Conservation (phyloP, 2,888 invertebrate genomes). For the Sesia apiformis region DNA sequence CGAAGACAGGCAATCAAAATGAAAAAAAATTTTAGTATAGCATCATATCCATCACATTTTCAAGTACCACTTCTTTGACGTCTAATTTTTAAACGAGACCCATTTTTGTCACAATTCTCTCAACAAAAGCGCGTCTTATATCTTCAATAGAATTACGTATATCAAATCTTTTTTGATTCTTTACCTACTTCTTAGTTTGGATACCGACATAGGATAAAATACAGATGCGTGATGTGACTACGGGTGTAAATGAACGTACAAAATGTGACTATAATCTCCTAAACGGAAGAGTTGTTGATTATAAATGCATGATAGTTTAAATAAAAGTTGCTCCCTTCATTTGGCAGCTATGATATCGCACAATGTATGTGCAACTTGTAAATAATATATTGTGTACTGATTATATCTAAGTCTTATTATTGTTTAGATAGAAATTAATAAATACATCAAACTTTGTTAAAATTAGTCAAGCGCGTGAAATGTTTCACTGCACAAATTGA, state of each 20-base stretch:
- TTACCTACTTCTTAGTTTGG: constrained; percentile 1
- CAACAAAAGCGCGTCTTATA: background rate
- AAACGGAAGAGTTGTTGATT: constrained; percentile 39
- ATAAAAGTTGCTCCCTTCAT: constrained; percentile 51
- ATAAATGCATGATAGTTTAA: constrained; percentile 27
- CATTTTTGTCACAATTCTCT: too few relatives aligned
- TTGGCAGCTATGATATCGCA: constrained; percentile 60
- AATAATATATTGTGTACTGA: constrained; percentile 45
- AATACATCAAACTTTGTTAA: constrained; percentile 22
- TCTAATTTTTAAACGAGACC: too few relatives aligned
- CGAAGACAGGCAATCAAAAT: constrained; percentile 23
- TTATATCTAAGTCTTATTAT: constrained; percentile 44
- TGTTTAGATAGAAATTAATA: constrained; percentile 46
- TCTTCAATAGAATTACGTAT: background rate
- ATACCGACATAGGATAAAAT: background rate
- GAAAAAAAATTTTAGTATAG: constrained; percentile 14
- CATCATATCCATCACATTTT: too few relatives aligned
- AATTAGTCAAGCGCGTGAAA: background rate
- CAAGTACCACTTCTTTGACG: too few relatives aligned
- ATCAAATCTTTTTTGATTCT: background rate
- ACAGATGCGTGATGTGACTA: constrained; percentile 2
- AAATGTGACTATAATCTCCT: constrained; percentile 63
- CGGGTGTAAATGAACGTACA: constrained; percentile 56
- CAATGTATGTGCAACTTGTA: constrained; percentile 49
- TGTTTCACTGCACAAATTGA: background rate